These are phyloP conservation scores for Pteronotus mesoamericanus DNA, from an alignment of 2,797 vertebrate species.

Conservation along the genomic window DNA sequence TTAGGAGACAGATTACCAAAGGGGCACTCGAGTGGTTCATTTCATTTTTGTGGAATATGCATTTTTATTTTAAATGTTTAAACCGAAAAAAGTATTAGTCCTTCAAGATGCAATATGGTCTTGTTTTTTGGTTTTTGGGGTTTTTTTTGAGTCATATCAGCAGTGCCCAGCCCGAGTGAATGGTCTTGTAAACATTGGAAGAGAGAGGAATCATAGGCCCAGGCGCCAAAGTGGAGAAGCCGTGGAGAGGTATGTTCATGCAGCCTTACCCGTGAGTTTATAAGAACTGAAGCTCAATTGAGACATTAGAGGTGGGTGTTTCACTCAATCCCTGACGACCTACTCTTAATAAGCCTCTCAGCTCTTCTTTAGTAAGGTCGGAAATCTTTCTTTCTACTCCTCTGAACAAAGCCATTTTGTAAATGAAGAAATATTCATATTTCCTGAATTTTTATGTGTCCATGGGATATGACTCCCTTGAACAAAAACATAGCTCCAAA, in stretches of 20 bases:
- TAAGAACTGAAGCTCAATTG: not conserved
- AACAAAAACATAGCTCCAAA: constrained; percentile 3
- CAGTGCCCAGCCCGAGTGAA: not conserved
- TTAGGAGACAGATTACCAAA: constrained; percentile 1
- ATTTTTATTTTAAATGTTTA: constrained; percentile 9
- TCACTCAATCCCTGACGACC: not conserved
- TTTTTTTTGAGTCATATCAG: not conserved
- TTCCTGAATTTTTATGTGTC: not conserved
- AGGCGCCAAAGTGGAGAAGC: not conserved
- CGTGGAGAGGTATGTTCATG: not conserved
- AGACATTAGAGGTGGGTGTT: not conserved
- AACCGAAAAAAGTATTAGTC: not conserved
- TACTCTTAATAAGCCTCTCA: not conserved
- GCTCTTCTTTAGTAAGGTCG: not conserved
- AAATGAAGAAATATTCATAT: not conserved
- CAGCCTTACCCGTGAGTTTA: not conserved
- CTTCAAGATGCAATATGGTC: not conserved
- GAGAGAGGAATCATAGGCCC: not conserved
- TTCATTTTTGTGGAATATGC: not conserved
- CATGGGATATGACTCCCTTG: not conserved
- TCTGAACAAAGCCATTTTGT: not conserved
- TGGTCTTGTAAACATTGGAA: not conserved
- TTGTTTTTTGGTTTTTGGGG: not conserved
- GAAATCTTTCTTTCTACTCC: not conserved
- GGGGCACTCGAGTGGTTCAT: not conserved